Evolutionary conservation across 1,140 invertebrate species (phyloP).

Genomic region (Geopemphigus sp.): DNA sequence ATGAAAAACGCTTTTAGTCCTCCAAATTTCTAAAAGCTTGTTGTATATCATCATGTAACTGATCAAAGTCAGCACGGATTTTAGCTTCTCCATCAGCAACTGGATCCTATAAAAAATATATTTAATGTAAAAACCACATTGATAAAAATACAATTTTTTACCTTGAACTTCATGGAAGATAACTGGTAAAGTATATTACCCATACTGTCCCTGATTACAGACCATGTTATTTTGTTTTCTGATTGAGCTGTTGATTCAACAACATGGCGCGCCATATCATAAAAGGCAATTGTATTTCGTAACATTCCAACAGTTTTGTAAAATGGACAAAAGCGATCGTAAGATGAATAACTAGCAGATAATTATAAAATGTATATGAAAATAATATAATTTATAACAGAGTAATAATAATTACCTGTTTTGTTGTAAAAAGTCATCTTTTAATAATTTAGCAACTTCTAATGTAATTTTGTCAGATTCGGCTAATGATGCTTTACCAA

Average conservation of each 20-base stretch:
- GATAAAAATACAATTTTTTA: constrained; percentile 55
- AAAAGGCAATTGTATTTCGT: constrained; percentile 97
- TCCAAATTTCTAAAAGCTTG: constrained; percentile 98
- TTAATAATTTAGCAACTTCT: constrained; percentile 96
- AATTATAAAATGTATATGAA: background rate
- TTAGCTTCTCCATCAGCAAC: constrained; percentile 96
- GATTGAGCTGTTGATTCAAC: constrained; percentile 97
- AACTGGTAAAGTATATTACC: constrained; percentile 94
- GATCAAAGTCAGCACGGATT: constrained; percentile 95
- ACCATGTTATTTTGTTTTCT: constrained; percentile 99
- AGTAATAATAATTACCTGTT: constrained; percentile 67
- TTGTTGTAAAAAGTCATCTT: constrained; percentile 99
- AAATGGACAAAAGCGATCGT: constrained; percentile 99
- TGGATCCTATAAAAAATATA: constrained; percentile 72
- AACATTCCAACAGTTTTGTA: constrained; percentile 99
- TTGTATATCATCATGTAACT: constrained; percentile 91
- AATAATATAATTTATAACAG: background rate
- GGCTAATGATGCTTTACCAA: constrained; percentile 97
- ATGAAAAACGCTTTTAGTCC: constrained; percentile 68
- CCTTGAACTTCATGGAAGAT: constrained; percentile 99
- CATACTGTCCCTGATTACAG: constrained; percentile 95
- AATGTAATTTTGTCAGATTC: constrained; percentile 99
- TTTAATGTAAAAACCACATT: constrained; percentile 36
- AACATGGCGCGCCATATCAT: constrained; percentile 95
- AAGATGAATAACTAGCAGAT: constrained; percentile 80